Percentiles rank a stretch among this genome's conserved stretches.
These are phyloP conservation scores for Lophura nycthemera DNA, from an alignment of 2,113 vertebrate genomes.

Conservation along the genomic window DNA sequence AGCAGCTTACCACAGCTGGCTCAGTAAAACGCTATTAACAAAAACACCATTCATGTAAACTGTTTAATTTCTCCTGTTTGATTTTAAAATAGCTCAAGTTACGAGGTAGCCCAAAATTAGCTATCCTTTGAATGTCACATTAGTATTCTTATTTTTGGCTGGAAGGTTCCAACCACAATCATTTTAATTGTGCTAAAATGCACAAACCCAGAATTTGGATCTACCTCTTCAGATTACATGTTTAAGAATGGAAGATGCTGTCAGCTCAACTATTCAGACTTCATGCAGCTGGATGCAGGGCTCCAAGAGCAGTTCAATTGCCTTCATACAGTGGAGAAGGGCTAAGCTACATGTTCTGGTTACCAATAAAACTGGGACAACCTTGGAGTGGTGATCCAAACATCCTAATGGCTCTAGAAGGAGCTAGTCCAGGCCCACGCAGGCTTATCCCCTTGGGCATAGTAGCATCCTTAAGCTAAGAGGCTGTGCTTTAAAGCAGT, in stretches of 20 bases:
- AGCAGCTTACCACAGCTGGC: background rate
- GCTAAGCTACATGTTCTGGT: background rate
- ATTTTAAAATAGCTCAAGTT: slow-evolving; percentile 1
- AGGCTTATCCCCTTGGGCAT: slow-evolving; percentile 12
- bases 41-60: background rate
- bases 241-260: background rate
- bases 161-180: background rate
- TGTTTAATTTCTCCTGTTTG: background rate
- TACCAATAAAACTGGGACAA: background rate
- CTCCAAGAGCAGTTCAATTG: background rate
- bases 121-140: background rate
- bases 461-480: slow-evolving; percentile 1
- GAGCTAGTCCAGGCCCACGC: background rate
- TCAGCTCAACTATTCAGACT: background rate
- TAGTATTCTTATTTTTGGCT: slow-evolving; percentile 5
- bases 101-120: background rate
- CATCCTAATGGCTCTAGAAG: background rate
- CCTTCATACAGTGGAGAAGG: background rate
- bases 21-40: background rate
- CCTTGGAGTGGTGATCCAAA: background rate
- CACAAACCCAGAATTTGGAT: background rate
- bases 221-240: background rate
- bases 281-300: background rate
- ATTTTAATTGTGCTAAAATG: background rate
- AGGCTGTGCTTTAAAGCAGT: slow-evolving; percentile 46